Evolutionary conservation across 37 sponge, comb jelly and placozoan genomes (phyloP).

Genomic region (Bolinopsis microptera): DNA sequence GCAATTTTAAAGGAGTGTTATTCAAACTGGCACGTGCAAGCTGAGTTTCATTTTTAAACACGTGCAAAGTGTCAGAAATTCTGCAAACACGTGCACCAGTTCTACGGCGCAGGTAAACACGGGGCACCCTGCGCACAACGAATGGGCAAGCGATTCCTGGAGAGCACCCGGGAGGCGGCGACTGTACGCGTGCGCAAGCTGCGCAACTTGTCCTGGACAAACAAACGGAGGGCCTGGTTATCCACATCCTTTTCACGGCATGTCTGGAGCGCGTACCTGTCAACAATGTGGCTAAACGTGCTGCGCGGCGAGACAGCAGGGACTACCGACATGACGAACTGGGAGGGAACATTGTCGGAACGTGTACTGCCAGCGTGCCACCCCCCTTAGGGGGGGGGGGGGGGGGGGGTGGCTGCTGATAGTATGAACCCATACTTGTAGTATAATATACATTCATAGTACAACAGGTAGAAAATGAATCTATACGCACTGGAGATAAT

Average conservation of each 20-base stretch:
- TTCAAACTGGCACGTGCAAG: neutral
- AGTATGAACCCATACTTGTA: no score
- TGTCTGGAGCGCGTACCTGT: neutral
- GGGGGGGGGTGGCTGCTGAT: no score
- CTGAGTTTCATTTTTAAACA: neutral
- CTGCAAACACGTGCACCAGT: neutral
- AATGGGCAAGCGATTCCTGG: conserved; percentile 69
- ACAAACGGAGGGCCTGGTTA: neutral
- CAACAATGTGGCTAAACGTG: neutral
- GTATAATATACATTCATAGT: no score
- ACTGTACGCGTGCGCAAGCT: neutral
- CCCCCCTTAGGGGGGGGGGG: no score
- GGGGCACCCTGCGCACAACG: neutral
- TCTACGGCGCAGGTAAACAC: no score
- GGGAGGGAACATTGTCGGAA: neutral
- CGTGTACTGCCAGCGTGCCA: conserved; percentile 14
- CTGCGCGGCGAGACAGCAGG: conserved; percentile 8
- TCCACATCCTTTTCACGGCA: neutral
- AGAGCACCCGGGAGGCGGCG: conserved; percentile 51
- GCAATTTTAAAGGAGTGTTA: no score
- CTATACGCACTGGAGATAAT: no score
- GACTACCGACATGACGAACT: neutral
- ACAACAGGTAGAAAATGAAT: no score
- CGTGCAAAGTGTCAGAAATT: neutral
- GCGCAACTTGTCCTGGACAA: neutral